Evolutionary conservation across 1,140 invertebrate genomes (phyloP), one percentile per base, ranked within the genome.

Genomic region (Eupeodes corollae): DNA sequence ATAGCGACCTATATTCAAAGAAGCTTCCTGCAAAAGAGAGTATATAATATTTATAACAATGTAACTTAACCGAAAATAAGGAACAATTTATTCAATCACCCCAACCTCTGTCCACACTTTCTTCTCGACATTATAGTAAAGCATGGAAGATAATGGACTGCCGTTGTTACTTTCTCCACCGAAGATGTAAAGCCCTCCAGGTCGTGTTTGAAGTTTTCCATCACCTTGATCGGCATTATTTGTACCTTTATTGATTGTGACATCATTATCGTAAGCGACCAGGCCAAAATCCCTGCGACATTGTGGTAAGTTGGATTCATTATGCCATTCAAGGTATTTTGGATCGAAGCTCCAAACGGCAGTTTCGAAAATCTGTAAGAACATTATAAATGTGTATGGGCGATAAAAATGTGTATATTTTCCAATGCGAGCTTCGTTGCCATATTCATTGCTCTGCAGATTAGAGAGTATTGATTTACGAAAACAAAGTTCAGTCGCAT

Each of bases 291-390:
- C 50, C 16, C 50, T 39, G 11, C 46, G 26, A 13, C 19, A 30
- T 38, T 51, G 35, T 2, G 46, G 50, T 32, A 51, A 37, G 44
- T 40, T 40, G 2, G 30, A 26, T 33, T 51, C 50, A 12, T 44
- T 41, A 12, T 42, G 33, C 50, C 45, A 51, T 41, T 51, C 44
- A 2, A 47, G 15, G 13, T 16, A 26, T 33, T 40, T 13, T 6
- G 50, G 46, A 41, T 51, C 32, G 18, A 47, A 51, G 38, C 38
- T 44, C 50, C 50, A 51, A 9, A 51, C 37, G 1, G 46, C 44
- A 44, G 47, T 51, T 37, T 51, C 46, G 26, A 51, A 51, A 13
- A 47, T 26, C 50, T 51, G 6, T 8, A 16, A 37, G 13, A 37
- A 37, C 3, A 37, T 16, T 5, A 3, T 5, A 37, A 37, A 14